Percentiles rank a stretch among this genome's conserved stretches.
These are phyloP conservation scores for Neomonachus schauinslandi DNA, from an alignment of 2,113 vertebrate species.

Conservation along the genomic window DNA sequence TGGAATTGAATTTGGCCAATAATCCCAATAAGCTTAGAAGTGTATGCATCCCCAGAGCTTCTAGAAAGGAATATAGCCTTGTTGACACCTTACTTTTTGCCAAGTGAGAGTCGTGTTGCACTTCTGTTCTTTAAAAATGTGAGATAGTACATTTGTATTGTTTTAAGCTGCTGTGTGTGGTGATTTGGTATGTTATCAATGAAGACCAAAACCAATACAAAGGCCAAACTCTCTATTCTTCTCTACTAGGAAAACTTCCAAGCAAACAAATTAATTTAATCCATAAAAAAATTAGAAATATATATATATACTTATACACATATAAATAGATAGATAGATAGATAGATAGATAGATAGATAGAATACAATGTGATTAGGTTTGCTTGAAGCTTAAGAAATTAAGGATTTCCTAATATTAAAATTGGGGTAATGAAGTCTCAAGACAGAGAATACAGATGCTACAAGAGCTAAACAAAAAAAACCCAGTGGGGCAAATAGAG, in stretches of 20 bases:
- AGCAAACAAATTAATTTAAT: background rate
- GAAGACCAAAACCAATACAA: background rate
- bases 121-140: background rate
- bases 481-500: no score
- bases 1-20: background rate
- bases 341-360: background rate
- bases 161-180: background rate
- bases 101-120: background rate
- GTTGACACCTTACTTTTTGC: background rate
- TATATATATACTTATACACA: background rate
- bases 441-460: background rate
- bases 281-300: background rate
- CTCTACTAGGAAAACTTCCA: background rate
- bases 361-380: background rate
- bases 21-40: background rate
- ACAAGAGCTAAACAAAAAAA: background rate
- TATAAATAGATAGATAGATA: background rate
- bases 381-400: background rate
- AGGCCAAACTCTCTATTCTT: background rate
- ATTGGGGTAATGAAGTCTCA: background rate
- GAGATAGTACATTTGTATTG: background rate
- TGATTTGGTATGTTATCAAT: background rate
- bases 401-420: background rate
- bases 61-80: background rate
- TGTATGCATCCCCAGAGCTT: background rate